Percentiles rank a stretch among this genome's conserved stretches.
Conservation (phyloP, 1,140 invertebrate genomes). For the Ips typographus region DNA sequence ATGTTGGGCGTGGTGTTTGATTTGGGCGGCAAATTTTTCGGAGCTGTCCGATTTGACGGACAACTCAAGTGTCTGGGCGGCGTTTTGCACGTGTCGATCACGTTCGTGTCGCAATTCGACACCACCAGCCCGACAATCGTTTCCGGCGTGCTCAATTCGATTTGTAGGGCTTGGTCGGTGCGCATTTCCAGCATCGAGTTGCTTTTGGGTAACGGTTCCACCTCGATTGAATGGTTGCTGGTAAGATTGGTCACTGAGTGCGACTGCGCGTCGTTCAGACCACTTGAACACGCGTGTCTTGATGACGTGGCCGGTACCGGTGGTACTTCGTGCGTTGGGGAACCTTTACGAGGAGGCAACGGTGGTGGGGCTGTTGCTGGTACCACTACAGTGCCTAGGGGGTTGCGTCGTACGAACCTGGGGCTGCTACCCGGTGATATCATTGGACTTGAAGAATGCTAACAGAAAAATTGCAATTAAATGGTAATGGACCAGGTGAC, state of each 20-base stretch:
- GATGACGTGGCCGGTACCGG: constrained; percentile 41
- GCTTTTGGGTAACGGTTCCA: constrained; percentile 47
- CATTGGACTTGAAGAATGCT: constrained; percentile 57
- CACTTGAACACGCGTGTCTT: constrained; percentile 20
- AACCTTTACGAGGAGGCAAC: constrained; percentile 48
- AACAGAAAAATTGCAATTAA: constrained; percentile 10
- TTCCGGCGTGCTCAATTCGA: constrained; percentile 59
- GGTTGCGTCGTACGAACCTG: constrained; percentile 50
- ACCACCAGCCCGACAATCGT: constrained; percentile 68
- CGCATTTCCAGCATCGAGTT: constrained; percentile 49
- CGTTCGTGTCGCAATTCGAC: constrained; percentile 53
- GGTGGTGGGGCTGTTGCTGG: constrained; percentile 43
- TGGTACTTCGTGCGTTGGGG: constrained; percentile 48
- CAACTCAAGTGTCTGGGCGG: constrained; percentile 48
- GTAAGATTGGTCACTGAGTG: constrained; percentile 43
- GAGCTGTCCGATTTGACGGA: constrained; percentile 43
- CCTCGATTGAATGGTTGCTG: constrained; percentile 40
- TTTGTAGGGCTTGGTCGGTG: constrained; percentile 18
- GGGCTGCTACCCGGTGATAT: constrained; percentile 60
- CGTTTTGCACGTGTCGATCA: constrained; percentile 43
- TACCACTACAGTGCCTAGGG: constrained; percentile 43
- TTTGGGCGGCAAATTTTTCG: constrained; percentile 44
- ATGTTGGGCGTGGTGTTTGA: constrained; percentile 51
- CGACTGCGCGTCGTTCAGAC: constrained; percentile 44
- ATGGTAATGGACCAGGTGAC: not conserved